Conservation (phyloP, 1,140 invertebrate genomes). For the Tetramorium simillimum region DNA sequence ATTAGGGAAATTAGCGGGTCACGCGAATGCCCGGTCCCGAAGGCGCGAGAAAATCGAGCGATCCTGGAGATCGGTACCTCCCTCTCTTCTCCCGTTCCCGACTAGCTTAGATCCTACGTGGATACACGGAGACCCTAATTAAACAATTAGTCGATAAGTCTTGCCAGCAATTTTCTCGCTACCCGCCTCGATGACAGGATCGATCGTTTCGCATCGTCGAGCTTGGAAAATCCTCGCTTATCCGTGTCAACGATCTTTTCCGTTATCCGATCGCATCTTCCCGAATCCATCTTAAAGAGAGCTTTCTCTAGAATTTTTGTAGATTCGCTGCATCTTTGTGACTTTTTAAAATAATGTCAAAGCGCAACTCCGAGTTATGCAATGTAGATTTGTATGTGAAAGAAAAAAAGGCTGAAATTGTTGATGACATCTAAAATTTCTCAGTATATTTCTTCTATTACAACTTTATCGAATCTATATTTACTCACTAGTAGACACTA, state of each 20-base stretch:
- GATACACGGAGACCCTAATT: slow-evolving; percentile 73
- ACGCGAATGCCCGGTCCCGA: slow-evolving; percentile 42
- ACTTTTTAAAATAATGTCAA: background rate
- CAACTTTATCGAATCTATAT: background rate
- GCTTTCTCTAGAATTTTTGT: background rate
- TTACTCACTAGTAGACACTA: background rate
- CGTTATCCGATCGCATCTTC: background rate
- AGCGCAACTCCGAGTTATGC: background rate
- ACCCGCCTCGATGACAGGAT: slow-evolving; percentile 52
- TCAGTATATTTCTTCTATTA: background rate
- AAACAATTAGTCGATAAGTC: slow-evolving; percentile 73
- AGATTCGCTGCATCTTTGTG: background rate
- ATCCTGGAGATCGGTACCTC: slow-evolving; percentile 57
- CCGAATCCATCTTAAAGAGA: background rate
- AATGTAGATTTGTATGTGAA: background rate
- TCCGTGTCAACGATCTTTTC: slow-evolving; percentile 23
- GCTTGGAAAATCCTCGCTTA: slow-evolving; percentile 37
- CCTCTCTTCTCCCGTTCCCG: background rate
- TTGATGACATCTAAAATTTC: background rate
- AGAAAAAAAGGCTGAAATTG: background rate
- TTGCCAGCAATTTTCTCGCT: slow-evolving; percentile 62
- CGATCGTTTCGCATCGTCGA: slow-evolving; percentile 33
- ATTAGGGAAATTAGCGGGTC: slow-evolving; percentile 80
- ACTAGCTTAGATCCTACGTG: slow-evolving; percentile 61
- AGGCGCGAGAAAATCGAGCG: slow-evolving; percentile 49